Percentiles rank a stretch among this genome's conserved stretches.
Conservation (phyloP, 2,888 invertebrate species). For the Anorthoa munda region DNA sequence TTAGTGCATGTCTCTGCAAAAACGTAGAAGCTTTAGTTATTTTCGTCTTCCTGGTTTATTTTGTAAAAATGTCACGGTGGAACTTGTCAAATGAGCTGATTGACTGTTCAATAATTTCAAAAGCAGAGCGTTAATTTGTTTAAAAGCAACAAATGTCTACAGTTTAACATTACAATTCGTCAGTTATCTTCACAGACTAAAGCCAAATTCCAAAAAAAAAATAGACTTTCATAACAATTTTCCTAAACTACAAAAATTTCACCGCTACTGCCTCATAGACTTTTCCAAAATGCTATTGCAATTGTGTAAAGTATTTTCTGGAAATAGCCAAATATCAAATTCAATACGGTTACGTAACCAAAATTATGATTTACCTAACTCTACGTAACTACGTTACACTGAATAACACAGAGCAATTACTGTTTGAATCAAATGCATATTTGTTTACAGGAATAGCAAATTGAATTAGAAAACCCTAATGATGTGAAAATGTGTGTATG, state of each 20-base stretch:
- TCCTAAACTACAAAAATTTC: not conserved
- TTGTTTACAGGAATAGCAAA: constrained; percentile 34
- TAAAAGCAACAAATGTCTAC: too few species aligned
- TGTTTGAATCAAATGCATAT: constrained; percentile 30
- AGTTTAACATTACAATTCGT: too few species aligned
- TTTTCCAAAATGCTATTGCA: not conserved
- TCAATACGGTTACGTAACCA: constrained; percentile 4
- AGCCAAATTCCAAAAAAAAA: too few species aligned
- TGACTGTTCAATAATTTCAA: too few species aligned
- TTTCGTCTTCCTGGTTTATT: too few species aligned
- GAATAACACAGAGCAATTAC: constrained; percentile 47
- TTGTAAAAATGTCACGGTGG: too few species aligned
- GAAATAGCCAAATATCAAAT: not conserved
- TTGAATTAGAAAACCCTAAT: constrained; percentile 34
- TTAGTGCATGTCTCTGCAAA: too few species aligned
- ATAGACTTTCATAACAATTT: too few species aligned
- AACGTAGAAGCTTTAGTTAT: too few species aligned
- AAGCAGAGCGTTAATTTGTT: too few species aligned
- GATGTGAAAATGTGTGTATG: not conserved
- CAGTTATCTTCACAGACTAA: too few species aligned
- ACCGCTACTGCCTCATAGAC: not conserved
- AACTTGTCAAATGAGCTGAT: too few species aligned
- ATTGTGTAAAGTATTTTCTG: not conserved
- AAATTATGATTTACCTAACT: constrained; percentile 27
- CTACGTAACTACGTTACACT: not conserved